Conservation (phyloP, 2,888 invertebrate genomes). For the Aspidiotus destructor region DNA sequence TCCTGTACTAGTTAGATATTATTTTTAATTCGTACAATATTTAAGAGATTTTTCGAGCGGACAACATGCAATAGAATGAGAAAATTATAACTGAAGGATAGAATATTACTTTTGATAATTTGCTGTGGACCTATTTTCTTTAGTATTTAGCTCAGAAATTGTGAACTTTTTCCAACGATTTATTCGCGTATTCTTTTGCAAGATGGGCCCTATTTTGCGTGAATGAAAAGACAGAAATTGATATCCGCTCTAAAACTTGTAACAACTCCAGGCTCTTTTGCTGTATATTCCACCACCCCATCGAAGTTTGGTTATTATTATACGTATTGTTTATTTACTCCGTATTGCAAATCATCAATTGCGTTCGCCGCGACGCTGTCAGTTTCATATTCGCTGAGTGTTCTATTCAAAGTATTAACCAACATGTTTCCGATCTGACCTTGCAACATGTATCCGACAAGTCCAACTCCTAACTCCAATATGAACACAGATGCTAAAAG, state of each 20-base stretch:
- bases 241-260: background rate
- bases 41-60: no score
- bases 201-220: no score
- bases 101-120: no score
- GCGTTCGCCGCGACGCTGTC: constrained; percentile 36
- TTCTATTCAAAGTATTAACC: constrained; percentile 30
- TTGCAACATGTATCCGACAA: constrained; percentile 47
- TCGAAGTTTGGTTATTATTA: background rate
- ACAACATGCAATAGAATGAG: no score
- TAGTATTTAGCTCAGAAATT: no score
- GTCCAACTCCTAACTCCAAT: constrained; percentile 71
- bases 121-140: no score
- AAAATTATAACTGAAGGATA: no score
- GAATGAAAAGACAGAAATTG: background rate
- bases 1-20: no score
- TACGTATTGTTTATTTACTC: constrained; percentile 32
- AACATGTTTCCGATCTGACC: constrained; percentile 35
- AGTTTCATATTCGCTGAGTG: constrained; percentile 33
- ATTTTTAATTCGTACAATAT: no score
- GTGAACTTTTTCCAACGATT: no score
- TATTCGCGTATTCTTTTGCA: no score
- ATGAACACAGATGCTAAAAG: constrained; percentile 69
- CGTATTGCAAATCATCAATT: constrained; percentile 32
- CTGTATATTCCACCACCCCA: no score
- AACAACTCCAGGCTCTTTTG: background rate